phyloP scores from a whole-genome alignment of 2,888 invertebrate genomes.

The Vannuccia rotundouncinata region DNA sequence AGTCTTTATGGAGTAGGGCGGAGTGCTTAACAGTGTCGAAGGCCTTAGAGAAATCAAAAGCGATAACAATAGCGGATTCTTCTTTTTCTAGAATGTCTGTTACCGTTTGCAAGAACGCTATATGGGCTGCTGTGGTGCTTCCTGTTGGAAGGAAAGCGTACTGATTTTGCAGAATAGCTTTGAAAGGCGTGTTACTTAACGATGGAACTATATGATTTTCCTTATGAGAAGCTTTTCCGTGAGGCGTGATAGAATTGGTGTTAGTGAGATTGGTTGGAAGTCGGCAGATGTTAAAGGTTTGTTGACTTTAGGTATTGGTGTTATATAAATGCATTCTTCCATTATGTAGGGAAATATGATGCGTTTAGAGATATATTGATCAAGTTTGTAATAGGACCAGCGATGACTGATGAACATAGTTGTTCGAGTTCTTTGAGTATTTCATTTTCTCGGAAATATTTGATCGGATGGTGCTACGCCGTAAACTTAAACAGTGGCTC shows the following conservation, averaged over 20 bases:
- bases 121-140: too few relatives aligned
- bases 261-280: background rate
- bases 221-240: slow-evolving; percentile 22
- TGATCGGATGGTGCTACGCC: background rate
- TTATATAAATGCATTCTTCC: background rate
- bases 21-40: too few relatives aligned
- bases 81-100: too few relatives aligned
- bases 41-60: too few relatives aligned
- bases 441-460: background rate
- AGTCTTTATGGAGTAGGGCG: too few relatives aligned
- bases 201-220: slow-evolving; percentile 1
- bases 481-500: background rate
- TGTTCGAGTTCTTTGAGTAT: background rate
- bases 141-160: slow-evolving; percentile 10
- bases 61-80: too few relatives aligned
- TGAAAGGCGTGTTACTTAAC: slow-evolving; percentile 2
- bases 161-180: slow-evolving; percentile 10
- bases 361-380: background rate
- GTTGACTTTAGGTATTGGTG: background rate
- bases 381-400: background rate
- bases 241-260: slow-evolving; percentile 6
- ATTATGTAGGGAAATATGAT: background rate
- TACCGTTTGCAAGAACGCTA: too few relatives aligned
- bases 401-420: background rate
- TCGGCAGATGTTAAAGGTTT: background rate